A percentile compares a stretch with the other conserved stretches of the same genome.
phyloP scores from a whole-genome alignment of 2,888 invertebrate genomes.

The Panorpa germanica region DNA sequence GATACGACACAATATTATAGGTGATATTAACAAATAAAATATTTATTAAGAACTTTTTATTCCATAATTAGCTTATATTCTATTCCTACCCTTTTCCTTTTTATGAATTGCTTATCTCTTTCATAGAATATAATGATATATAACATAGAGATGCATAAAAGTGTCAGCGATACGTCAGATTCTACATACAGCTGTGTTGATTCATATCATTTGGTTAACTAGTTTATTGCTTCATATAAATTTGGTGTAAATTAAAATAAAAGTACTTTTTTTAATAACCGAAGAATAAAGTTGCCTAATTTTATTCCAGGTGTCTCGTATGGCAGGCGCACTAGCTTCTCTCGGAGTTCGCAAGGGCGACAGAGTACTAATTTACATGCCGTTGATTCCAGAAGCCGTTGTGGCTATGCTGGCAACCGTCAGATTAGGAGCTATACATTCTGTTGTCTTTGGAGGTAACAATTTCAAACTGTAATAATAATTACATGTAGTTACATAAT shows the following conservation, averaged over 20 bases:
- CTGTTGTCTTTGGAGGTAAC: slow-evolving; percentile 81
- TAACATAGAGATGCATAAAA: too few relatives aligned
- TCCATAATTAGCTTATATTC: slow-evolving; percentile 5
- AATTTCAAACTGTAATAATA: too few relatives aligned
- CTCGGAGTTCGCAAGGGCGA: slow-evolving; percentile 70
- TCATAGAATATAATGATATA: slow-evolving; percentile 3
- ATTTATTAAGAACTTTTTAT: neutral
- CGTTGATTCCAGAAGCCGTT: slow-evolving; percentile 77
- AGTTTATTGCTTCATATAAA: neutral
- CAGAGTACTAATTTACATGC: slow-evolving; percentile 85
- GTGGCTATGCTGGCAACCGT: slow-evolving; percentile 78
- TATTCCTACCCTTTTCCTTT: slow-evolving; percentile 5
- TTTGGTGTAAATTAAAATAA: slow-evolving; percentile 7
- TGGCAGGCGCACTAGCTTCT: slow-evolving; percentile 62
- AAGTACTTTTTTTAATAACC: too few relatives aligned
- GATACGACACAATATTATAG: too few relatives aligned
- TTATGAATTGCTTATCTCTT: slow-evolving; percentile 4
- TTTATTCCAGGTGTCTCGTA: slow-evolving; percentile 36
- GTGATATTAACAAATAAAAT: slow-evolving; percentile 6
- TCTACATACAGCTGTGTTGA: too few relatives aligned
- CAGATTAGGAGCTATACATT: slow-evolving; percentile 80
- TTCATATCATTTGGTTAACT: slow-evolving; percentile 7
- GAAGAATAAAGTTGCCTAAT: too few relatives aligned
- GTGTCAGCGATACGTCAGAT: too few relatives aligned
- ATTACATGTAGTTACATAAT: too few relatives aligned